Evolutionary conservation across 2,888 invertebrate genomes (phyloP).

Genomic region (Lasioglossum pauxillum): DNA sequence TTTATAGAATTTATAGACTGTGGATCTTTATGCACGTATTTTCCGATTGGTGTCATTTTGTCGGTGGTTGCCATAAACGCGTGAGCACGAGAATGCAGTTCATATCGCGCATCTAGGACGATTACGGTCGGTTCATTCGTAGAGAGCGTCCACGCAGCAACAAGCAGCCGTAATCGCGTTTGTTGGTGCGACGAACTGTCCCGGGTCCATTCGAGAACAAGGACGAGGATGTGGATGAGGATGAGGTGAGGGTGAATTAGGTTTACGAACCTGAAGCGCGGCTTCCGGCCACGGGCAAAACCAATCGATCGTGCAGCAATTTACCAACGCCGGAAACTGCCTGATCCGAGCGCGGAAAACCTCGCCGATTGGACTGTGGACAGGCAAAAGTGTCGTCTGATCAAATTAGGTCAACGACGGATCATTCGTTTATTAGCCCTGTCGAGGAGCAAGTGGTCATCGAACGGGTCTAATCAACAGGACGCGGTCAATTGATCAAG

Average conservation of each 20-base stretch:
- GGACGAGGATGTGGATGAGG: background rate
- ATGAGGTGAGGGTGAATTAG: background rate
- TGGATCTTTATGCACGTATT: too few species aligned
- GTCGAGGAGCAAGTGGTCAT: background rate
- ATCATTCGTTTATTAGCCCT: background rate
- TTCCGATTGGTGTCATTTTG: background rate
- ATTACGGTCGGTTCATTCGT: background rate
- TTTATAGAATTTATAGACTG: too few species aligned
- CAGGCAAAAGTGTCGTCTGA: background rate
- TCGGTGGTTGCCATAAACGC: background rate
- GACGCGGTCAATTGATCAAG: background rate
- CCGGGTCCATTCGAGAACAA: background rate
- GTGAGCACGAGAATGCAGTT: background rate
- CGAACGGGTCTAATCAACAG: background rate
- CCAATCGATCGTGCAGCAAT: slow-evolving; percentile 98
- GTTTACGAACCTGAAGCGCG: slow-evolving; percentile 89
- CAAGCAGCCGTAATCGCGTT: background rate
- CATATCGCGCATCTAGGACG: background rate
- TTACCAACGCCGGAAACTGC: slow-evolving; percentile 95
- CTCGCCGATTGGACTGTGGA: slow-evolving; percentile 91
- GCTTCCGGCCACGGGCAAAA: slow-evolving; percentile 95
- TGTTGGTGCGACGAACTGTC: background rate
- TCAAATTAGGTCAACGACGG: slow-evolving; percentile 18
- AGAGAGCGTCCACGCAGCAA: background rate
- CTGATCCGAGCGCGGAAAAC: slow-evolving; percentile 91